phyloP scores from a whole-genome alignment of 2,888 invertebrate species.

The Orchesellides sinensis region DNA sequence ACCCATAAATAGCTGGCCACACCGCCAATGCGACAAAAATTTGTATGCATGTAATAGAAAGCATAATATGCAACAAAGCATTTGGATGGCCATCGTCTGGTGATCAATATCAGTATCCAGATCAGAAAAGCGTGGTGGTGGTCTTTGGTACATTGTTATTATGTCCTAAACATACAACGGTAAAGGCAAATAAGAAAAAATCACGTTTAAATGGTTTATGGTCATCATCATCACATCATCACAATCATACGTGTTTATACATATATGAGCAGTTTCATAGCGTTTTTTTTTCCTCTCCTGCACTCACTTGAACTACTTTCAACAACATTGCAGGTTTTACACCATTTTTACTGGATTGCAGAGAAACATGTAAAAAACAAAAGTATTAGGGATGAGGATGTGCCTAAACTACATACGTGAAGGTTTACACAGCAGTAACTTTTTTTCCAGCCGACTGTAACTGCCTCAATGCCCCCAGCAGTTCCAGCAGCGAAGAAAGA shows the following conservation, averaged over 20 bases:
- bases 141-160: too few species aligned
- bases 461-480: constrained; percentile 41
- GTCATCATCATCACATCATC: constrained; percentile 15
- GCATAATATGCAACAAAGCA: too few species aligned
- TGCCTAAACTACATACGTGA: background rate
- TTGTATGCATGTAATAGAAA: too few species aligned
- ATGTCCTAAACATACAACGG: too few species aligned
- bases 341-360: constrained; percentile 42
- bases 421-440: background rate
- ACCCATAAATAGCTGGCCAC: background rate
- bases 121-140: too few species aligned
- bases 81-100: too few species aligned
- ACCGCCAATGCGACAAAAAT: constrained; percentile 6
- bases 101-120: too few species aligned
- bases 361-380: constrained; percentile 6
- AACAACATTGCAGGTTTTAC: too few species aligned
- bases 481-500: constrained; percentile 35
- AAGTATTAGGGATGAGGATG: background rate
- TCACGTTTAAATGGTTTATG: constrained; percentile 19
- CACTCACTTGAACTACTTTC: background rate
- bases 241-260: background rate
- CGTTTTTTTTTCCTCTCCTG: background rate
- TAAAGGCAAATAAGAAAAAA: too few species aligned
- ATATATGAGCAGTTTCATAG: background rate
- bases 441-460: too few species aligned